phyloP scores from a whole-genome alignment of 2,797 vertebrate species.

The Molossus molossus region DNA sequence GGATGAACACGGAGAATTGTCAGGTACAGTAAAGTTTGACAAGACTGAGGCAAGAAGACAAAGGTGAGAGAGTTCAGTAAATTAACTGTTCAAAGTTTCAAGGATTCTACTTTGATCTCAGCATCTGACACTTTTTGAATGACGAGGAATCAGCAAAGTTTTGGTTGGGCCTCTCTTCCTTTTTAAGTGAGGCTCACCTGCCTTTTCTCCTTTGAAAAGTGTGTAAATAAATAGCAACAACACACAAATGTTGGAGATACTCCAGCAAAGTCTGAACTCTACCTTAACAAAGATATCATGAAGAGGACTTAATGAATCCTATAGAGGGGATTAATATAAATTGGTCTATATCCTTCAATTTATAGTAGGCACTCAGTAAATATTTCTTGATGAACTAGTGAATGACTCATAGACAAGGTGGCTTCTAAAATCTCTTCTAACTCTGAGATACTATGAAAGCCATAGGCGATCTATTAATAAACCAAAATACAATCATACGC shows the following conservation, averaged over 20 bases:
- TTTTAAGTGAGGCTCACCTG: constrained; percentile 17
- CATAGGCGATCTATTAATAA: not conserved
- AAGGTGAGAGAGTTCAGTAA: constrained; percentile 28
- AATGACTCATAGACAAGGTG: not conserved
- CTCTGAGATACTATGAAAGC: not conserved
- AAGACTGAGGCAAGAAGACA: not conserved
- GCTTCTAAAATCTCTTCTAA: constrained; percentile 20
- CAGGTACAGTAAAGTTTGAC: not conserved
- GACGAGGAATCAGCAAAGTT: not conserved
- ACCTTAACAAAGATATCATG: not conserved
- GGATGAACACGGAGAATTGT: not conserved
- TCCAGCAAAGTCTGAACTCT: not conserved
- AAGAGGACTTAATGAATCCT: not conserved
- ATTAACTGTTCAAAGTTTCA: not conserved
- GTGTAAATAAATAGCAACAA: not conserved
- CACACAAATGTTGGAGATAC: not conserved
- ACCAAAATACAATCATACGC: not conserved
- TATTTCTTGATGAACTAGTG: constrained; percentile 23
- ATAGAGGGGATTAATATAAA: not conserved
- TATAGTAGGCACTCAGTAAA: constrained; percentile 37
- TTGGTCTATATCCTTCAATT: not conserved
- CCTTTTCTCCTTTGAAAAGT: not conserved
- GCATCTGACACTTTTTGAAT: constrained; percentile 33
- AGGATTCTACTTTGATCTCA: not conserved
- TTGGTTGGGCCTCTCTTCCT: not conserved